These are phyloP conservation scores for Hirudinaria manillensis DNA, from an alignment of 2,888 invertebrate species.

Conservation along the genomic window DNA sequence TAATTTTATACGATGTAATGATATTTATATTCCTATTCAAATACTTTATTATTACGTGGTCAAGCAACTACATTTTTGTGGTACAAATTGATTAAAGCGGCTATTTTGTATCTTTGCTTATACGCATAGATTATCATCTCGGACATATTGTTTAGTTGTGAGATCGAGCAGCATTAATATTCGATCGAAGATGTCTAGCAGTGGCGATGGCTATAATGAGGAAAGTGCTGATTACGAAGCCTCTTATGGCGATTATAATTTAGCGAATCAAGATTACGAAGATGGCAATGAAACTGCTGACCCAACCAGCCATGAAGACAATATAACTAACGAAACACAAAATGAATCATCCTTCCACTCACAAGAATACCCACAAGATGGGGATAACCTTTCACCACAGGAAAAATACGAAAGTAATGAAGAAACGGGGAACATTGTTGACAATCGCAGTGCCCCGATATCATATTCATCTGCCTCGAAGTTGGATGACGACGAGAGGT, in stretches of 20 bases:
- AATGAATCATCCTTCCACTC: background rate
- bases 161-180: no score
- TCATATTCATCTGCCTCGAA: conserved; percentile 35
- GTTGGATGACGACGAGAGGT: conserved; percentile 41
- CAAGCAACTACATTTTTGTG: no score
- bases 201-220: conserved; percentile 18
- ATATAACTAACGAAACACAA: background rate
- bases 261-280: conserved; percentile 4
- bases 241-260: conserved; percentile 2
- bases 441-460: conserved; percentile 4
- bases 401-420: conserved; percentile 11
- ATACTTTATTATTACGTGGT: no score
- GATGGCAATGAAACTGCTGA: conserved; percentile 7
- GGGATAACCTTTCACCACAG: background rate
- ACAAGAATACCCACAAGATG: background rate
- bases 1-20: no score
- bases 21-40: no score
- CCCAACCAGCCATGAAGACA: background rate
- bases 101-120: no score
- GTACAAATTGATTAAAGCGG: no score
- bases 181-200: conserved; percentile 9
- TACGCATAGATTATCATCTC: no score
- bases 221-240: conserved; percentile 21
- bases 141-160: no score
- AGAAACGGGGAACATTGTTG: background rate